Evolutionary conservation across 2,797 vertebrate genomes (phyloP), one percentile per base, ranked within the genome.

Genomic region (Poecilia velifera): DNA sequence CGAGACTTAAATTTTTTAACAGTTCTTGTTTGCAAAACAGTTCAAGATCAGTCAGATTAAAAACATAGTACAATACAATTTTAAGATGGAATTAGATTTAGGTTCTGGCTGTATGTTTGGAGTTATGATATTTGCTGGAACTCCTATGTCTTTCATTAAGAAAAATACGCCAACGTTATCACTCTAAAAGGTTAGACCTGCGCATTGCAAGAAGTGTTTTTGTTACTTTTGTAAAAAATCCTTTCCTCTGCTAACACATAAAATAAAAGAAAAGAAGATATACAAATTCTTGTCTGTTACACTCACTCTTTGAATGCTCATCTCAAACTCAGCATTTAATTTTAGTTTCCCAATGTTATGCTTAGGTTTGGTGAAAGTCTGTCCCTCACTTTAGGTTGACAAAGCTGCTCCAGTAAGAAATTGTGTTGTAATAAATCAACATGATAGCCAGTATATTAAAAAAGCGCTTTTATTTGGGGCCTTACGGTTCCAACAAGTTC

Each of bases 401-500:
- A 78, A 49, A 70, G 46, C 25, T 28, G 16, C 20, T 74, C 39
- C 36, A 74, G 70, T 78, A 31, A 74, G 55, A 84, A 75, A 76
- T 51, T 77, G 9, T 41, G 51, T 25, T 47, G 36, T 74, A 31
- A 45, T 87, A 84, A 87, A 90, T n/a, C 72, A 71, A 53, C 49
- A 16, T 84, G 46, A 59, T 76, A 80, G 73, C 75, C 68, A 79
- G 45, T 1, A 51, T 41, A 7, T 64, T 16, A 36, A 62, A 81
- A 68, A 70, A 72, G 8, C 4, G 6, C 4, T 70, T n/a, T 76
- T 55, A 76, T 59, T 39, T 25, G 75, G 76, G 34, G 46, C 55
- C 62, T 72, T 76, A 55, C 13, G n/a, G 75, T 82, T 86, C 82
- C 47, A 79, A 87, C 75, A 73, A 79, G 80, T 79, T 85, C 51